Percentiles rank a stretch among this genome's conserved stretches.
phyloP scores from a whole-genome alignment of 2,888 invertebrate species.

The Lasius fuliginosus region DNA sequence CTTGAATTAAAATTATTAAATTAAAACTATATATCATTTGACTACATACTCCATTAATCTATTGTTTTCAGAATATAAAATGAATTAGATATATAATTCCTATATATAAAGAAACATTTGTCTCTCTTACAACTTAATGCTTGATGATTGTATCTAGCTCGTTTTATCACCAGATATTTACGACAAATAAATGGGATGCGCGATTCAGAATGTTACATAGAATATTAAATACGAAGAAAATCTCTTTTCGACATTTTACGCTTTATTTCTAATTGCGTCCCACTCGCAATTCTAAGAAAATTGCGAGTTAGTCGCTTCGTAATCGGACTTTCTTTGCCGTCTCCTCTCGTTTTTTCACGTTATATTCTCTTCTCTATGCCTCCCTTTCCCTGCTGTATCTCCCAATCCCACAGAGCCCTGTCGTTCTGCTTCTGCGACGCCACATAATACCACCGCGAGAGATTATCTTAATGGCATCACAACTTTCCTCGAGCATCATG shows the following conservation, averaged over 20 bases:
- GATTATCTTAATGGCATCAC: conserved; percentile 79
- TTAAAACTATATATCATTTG: background rate
- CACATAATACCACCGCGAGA: conserved; percentile 62
- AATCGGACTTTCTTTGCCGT: conserved; percentile 41
- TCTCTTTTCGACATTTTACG: conserved; percentile 36
- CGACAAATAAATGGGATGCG: background rate
- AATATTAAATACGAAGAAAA: conserved; percentile 20
- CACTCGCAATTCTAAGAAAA: conserved; percentile 8
- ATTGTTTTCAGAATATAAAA: background rate
- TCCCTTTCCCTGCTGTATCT: conserved; percentile 39
- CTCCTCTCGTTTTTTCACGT: conserved; percentile 20
- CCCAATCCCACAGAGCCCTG: conserved; percentile 7
- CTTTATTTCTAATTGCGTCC: conserved; percentile 55
- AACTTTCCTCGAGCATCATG: conserved; percentile 74
- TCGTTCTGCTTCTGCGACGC: conserved; percentile 43
- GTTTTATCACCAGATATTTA: background rate
- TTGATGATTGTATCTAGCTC: background rate
- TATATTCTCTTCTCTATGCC: background rate
- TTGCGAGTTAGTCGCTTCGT: conserved; percentile 40
- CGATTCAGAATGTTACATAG: background rate
- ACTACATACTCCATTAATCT: background rate
- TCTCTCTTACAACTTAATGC: background rate
- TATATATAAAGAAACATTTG: background rate
- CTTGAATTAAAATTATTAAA: background rate
- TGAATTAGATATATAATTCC: background rate